These are phyloP conservation scores for Patella vulgata DNA, from an alignment of 1,140 invertebrate genomes.

Conservation along the genomic window DNA sequence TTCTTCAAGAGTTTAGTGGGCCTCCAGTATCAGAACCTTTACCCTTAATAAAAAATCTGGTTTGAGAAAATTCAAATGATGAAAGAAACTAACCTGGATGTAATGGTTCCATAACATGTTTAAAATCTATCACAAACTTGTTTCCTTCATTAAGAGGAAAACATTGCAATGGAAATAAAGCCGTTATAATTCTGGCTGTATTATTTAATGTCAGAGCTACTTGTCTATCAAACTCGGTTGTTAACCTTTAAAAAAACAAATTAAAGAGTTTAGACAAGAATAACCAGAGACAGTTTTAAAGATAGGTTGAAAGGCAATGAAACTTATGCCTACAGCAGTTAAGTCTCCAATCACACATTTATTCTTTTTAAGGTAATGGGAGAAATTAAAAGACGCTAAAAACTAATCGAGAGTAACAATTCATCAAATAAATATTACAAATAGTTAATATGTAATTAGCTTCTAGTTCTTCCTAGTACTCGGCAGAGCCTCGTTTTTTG, in stretches of 20 bases:
- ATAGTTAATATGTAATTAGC: too few species aligned
- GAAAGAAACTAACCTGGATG: conserved; percentile 54
- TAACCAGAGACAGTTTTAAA: conserved; percentile 1
- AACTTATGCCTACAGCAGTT: not conserved
- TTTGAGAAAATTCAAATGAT: too few species aligned
- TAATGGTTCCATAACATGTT: conserved; percentile 50
- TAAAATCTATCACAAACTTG: conserved; percentile 53
- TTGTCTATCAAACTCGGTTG: conserved; percentile 53
- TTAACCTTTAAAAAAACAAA: conserved; percentile 45
- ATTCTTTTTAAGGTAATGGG: too few species aligned
- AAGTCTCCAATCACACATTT: too few species aligned
- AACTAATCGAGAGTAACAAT: too few species aligned
- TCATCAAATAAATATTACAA: too few species aligned
- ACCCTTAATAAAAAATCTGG: too few species aligned
- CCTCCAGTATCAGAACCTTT: too few species aligned
- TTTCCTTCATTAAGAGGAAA: conserved; percentile 56
- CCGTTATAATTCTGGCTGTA: conserved; percentile 51
- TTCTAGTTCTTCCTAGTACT: too few species aligned
- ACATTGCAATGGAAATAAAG: conserved; percentile 60
- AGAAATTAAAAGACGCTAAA: too few species aligned
- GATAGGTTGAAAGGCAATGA: not conserved
- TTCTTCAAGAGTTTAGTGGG: too few species aligned
- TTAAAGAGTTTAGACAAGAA: not conserved
- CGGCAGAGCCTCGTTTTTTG: too few species aligned
- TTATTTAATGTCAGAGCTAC: conserved; percentile 47